Evolutionary conservation across 2,888 invertebrate genomes (phyloP), one percentile per base, ranked within the genome.

Genomic region (Protula sp.): DNA sequence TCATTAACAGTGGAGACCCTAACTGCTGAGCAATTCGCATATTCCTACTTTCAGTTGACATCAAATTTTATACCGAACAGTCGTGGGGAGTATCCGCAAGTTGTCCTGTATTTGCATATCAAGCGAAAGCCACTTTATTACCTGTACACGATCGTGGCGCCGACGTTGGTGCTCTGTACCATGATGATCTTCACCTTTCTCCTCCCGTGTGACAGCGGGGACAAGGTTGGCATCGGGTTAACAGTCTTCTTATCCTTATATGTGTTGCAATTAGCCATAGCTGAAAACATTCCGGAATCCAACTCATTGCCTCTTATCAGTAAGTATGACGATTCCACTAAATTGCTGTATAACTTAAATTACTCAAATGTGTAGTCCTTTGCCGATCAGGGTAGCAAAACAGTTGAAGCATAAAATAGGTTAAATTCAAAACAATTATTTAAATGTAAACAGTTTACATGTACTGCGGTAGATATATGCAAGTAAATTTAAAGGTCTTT

Each of bases 221-320:
- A 77, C 67, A 80, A 80, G 64, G 78, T 80, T 47, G 77, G 77
- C 24, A 79, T 80, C 28, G 80, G 79, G 2, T 68, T 80, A 45
- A 80, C 79, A 0, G 80, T 80, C 2, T 79, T 80, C 60, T 73
- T 80, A 5, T 78, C 79, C 0, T 68, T 80, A n/a, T 80, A 80
- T 58, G 78, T 80, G 22, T 69, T 80, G n/a, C 78, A 80, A 65
- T 70, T 80, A 30, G 66, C 77, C 47, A 77, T 80, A 26, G 78
- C 79, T n/a, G 79, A 80, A 60, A 80, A 80, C 60, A 80, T 79
- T n/a, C 79, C 80, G 0, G 80, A 81, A 59, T 80, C 80, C 9
- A 78, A 78, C 59, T 73, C 77, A 1, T 74, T 78, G 14, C 80
- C 80, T 9, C 69, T 80, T 9, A 71, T 80, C 57, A 77, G 80